Evolutionary conservation across 2,113 vertebrate genomes (phyloP).

Genomic region (Sorex fumeus): DNA sequence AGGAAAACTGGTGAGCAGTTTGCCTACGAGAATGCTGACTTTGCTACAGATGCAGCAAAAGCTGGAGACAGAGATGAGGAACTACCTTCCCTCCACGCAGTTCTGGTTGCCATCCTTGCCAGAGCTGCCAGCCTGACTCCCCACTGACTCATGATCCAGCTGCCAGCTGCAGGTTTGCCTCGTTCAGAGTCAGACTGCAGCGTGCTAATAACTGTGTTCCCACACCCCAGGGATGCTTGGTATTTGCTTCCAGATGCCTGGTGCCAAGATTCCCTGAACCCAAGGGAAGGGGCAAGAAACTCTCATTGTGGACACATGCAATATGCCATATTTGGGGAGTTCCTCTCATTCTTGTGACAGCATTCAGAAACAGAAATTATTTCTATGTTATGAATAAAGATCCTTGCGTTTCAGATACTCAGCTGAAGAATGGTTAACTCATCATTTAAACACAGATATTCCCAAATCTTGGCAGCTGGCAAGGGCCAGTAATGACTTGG

Average conservation of each 20-base stretch:
- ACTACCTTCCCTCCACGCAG: not conserved
- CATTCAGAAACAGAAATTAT: not conserved
- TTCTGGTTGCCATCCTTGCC: not conserved
- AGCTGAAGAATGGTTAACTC: not conserved
- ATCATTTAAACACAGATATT: not conserved
- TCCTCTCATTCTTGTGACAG: too few relatives aligned
- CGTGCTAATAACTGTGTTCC: not conserved
- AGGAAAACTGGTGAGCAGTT: not conserved
- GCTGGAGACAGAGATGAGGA: not conserved
- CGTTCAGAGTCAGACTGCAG: not conserved
- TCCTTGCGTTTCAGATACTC: not conserved
- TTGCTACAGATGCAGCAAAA: not conserved
- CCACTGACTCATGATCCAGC: not conserved
- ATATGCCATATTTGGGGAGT: not conserved
- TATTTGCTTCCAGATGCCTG: not conserved
- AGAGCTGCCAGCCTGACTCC: not conserved
- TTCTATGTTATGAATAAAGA: slow-evolving; percentile 1
- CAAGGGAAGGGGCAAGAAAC: not conserved
- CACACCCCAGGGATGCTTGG: not conserved
- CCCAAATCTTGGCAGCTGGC: not conserved
- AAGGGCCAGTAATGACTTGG: not conserved
- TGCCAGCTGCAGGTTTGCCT: not conserved
- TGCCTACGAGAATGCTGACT: not conserved
- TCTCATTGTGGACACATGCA: not conserved
- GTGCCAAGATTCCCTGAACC: not conserved